Percentiles rank a stretch among this genome's conserved stretches.
These are phyloP conservation scores for Drosophila meridionalis DNA, from an alignment of 2,888 invertebrate species.

Conservation along the genomic window DNA sequence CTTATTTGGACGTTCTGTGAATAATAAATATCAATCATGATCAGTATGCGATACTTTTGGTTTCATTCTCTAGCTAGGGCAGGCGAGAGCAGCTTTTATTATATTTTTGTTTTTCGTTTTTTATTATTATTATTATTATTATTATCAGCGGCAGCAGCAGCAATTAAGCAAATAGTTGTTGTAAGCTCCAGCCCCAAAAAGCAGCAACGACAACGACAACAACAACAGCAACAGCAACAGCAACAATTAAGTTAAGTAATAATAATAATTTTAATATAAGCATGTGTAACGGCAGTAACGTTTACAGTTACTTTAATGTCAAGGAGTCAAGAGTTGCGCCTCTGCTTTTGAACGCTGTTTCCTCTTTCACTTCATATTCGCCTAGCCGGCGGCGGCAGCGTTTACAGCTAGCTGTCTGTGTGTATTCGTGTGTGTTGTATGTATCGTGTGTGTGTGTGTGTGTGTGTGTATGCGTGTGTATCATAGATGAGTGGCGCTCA, in stretches of 20 bases:
- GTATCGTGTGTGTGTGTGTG: slow-evolving; percentile 24
- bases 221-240: slow-evolving; percentile 16
- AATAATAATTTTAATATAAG: slow-evolving; percentile 19
- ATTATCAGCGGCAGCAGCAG: slow-evolving; percentile 32
- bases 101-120: not conserved
- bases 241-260: slow-evolving; percentile 7
- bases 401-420: slow-evolving; percentile 2
- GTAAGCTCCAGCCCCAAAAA: slow-evolving; percentile 58
- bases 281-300: slow-evolving; percentile 26
- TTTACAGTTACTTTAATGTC: slow-evolving; percentile 29
- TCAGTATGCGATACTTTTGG: slow-evolving; percentile 17
- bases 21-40: slow-evolving; percentile 48
- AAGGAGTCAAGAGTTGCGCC: slow-evolving; percentile 31
- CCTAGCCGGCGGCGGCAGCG: slow-evolving; percentile 2
- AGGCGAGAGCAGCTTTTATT: slow-evolving; percentile 12
- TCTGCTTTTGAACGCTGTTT: slow-evolving; percentile 14
- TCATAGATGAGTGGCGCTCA: slow-evolving; percentile 42
- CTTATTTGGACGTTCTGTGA: slow-evolving; percentile 97
- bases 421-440: slow-evolving; percentile 31
- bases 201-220: slow-evolving; percentile 48
- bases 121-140: slow-evolving; percentile 1
- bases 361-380: slow-evolving; percentile 6
- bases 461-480: slow-evolving; percentile 32
- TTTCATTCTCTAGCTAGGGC: not conserved
- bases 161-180: slow-evolving; percentile 32